A percentile compares a stretch with the other conserved stretches of the same genome.
These are phyloP conservation scores for Botia almorhae DNA, from an alignment of 2,797 vertebrate species.

Conservation along the genomic window DNA sequence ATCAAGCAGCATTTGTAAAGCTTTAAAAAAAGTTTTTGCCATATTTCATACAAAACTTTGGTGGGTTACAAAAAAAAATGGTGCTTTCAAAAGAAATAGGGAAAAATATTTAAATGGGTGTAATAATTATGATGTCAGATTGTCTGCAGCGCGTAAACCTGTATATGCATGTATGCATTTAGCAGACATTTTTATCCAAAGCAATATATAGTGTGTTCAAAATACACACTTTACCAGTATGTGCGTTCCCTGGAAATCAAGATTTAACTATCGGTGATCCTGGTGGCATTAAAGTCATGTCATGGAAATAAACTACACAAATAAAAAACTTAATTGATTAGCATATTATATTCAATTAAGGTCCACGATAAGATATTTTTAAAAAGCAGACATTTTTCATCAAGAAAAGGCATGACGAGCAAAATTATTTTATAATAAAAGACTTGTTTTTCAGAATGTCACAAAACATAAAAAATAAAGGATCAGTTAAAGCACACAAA, in stretches of 20 bases:
- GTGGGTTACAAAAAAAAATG: not conserved
- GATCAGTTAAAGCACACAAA: conserved; percentile 21
- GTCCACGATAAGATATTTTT: not conserved
- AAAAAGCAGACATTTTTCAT: not conserved
- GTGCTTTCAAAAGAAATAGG: not conserved
- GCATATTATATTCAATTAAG: not conserved
- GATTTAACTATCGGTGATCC: not conserved
- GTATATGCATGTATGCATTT: not conserved
- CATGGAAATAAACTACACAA: not conserved
- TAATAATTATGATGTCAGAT: not conserved
- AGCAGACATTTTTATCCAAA: conserved; percentile 1
- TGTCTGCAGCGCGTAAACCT: not conserved
- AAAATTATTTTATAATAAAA: conserved; percentile 40
- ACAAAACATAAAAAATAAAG: conserved; percentile 18
- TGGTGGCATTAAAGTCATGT: too few species aligned
- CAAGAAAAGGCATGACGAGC: conserved; percentile 16
- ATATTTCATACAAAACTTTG: not conserved
- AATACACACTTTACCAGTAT: not conserved
- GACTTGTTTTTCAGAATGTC: conserved; percentile 30
- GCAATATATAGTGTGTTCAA: not conserved
- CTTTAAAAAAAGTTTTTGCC: too few species aligned
- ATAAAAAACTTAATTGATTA: not conserved
- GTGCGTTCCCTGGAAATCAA: not conserved
- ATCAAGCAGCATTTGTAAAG: not conserved
- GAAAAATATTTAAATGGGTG: not conserved